Conservation (phyloP, 2,113 vertebrate species). For the Toxostoma redivivum region DNA sequence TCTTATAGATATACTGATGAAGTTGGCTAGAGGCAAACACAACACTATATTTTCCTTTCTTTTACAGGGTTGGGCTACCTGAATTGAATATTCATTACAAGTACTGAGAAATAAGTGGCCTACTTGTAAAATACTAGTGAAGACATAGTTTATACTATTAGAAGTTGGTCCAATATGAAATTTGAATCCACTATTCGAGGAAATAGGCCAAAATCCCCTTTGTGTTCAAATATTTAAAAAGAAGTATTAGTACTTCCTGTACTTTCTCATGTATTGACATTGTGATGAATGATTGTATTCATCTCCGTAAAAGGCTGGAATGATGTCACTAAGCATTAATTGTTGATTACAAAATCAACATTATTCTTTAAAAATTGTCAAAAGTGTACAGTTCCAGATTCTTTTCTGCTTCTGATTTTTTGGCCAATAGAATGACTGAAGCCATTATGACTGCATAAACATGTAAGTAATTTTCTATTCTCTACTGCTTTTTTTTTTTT, state of each 20-base stretch:
- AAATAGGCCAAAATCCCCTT: background rate
- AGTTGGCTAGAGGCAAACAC: background rate
- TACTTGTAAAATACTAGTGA: background rate
- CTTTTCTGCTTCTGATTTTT: background rate
- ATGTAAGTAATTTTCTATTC: background rate
- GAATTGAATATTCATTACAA: background rate
- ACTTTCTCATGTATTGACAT: background rate
- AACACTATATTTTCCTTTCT: background rate
- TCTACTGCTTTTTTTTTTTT: background rate
- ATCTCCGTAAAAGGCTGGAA: background rate
- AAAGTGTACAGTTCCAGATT: background rate
- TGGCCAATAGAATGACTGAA: background rate
- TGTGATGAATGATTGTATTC: background rate
- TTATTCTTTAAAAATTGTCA: background rate
- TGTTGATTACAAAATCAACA: background rate
- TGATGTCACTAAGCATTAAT: background rate
- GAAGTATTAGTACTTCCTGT: background rate
- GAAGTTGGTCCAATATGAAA: background rate
- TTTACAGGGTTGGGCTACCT: background rate
- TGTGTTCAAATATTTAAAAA: background rate
- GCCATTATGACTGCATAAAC: background rate
- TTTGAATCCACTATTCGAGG: background rate
- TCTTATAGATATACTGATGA: background rate
- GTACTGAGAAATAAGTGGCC: background rate
- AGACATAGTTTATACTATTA: background rate